phyloP scores from a whole-genome alignment of 2,888 invertebrate species.

The Rhamnusium bicolor region DNA sequence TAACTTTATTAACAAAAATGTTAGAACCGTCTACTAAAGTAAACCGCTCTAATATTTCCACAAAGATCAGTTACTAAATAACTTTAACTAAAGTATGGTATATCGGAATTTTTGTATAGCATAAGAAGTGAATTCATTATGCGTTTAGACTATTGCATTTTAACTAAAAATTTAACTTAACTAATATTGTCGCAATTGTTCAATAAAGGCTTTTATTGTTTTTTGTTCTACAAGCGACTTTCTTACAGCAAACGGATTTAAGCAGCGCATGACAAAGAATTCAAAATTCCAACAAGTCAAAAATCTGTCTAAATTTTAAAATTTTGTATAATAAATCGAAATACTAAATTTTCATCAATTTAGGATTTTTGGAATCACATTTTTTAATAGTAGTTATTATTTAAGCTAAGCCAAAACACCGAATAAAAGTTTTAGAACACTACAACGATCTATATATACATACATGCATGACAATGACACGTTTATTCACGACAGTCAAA shows the following conservation, averaged over 20 bases:
- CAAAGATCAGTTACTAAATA: constrained; percentile 58
- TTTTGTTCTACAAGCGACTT: constrained; percentile 54
- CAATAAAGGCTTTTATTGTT: constrained; percentile 56
- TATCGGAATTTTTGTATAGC: constrained; percentile 71
- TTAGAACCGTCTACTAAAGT: constrained; percentile 23
- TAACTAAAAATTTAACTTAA: constrained; percentile 63
- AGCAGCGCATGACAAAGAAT: background rate
- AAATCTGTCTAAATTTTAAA: background rate
- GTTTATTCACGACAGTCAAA: background rate
- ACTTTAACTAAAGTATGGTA: constrained; percentile 69
- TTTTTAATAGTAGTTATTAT: background rate
- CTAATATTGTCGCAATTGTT: constrained; percentile 50
- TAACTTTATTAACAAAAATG: constrained; percentile 47
- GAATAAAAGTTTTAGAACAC: background rate
- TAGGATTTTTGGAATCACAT: background rate
- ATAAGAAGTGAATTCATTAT: constrained; percentile 62
- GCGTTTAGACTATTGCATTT: constrained; percentile 71
- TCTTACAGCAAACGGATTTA: constrained; percentile 31
- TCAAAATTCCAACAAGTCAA: background rate
- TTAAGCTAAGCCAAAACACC: background rate
- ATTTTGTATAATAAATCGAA: background rate
- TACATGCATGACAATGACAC: background rate
- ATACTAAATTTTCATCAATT: background rate
- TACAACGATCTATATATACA: background rate
- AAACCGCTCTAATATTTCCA: constrained; percentile 48